These are phyloP conservation scores for Lycaena phlaeas DNA, from an alignment of 2,888 invertebrate genomes.

Conservation along the genomic window DNA sequence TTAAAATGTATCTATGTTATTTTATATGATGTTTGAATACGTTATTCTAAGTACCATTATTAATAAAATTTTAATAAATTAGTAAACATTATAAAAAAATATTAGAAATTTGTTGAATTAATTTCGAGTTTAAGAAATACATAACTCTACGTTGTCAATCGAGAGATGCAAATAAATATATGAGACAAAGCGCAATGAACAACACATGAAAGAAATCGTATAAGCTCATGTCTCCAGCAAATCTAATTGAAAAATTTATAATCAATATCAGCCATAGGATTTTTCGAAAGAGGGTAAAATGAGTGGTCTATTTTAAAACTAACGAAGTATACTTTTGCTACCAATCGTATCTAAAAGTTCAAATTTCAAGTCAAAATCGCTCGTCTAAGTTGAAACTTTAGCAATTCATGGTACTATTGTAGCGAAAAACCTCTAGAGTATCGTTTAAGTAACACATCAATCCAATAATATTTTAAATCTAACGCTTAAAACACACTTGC, in stretches of 20 bases:
- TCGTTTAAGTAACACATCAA: slow-evolving; percentile 15
- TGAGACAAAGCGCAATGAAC: slow-evolving; percentile 11
- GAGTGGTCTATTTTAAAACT: slow-evolving; percentile 11
- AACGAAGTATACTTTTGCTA: slow-evolving; percentile 11
- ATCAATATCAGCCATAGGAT: slow-evolving; percentile 11
- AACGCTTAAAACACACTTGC: slow-evolving; percentile 16
- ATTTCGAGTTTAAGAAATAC: slow-evolving; percentile 3
- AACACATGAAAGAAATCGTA: slow-evolving; percentile 10
- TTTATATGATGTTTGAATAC: background rate
- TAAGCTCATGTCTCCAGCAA: slow-evolving; percentile 11
- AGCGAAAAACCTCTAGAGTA: slow-evolving; percentile 14
- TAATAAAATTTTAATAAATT: background rate
- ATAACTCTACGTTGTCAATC: slow-evolving; percentile 7
- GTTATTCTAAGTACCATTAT: slow-evolving; percentile 1
- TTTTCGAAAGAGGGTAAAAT: slow-evolving; percentile 10
- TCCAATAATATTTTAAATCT: slow-evolving; percentile 16
- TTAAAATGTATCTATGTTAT: background rate
- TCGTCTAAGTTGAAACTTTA: slow-evolving; percentile 15
- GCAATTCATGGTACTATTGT: slow-evolving; percentile 10
- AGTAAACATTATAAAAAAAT: slow-evolving; percentile 2
- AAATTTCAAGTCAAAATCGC: slow-evolving; percentile 11
- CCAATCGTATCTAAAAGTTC: slow-evolving; percentile 11
- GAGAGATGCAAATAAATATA: slow-evolving; percentile 10
- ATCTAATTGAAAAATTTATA: slow-evolving; percentile 8
- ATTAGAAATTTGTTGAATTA: background rate